A percentile compares a stretch with the other conserved stretches of the same genome.
Evolutionary conservation across 2,888 invertebrate species (phyloP).

Genomic region (Dendrolimus pini): DNA sequence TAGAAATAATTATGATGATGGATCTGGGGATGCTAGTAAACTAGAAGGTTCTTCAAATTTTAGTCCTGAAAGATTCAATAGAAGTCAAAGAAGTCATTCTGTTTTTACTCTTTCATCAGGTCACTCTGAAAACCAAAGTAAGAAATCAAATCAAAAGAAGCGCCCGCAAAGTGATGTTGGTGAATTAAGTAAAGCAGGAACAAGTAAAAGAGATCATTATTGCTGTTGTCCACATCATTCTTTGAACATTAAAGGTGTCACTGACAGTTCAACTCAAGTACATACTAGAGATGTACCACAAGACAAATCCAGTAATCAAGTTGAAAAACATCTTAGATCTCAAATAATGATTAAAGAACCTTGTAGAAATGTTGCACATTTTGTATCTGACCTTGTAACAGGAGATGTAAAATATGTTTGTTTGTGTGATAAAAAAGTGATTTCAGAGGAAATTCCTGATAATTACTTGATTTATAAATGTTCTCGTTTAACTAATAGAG

Average conservation of each 20-base stretch:
- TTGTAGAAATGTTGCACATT: conserved; percentile 18
- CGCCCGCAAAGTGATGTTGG: conserved; percentile 33
- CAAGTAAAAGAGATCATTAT: conserved; percentile 37
- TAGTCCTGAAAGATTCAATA: conserved; percentile 26
- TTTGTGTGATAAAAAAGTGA: conserved; percentile 36
- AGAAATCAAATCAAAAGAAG: conserved; percentile 37
- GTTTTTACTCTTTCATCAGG: conserved; percentile 64
- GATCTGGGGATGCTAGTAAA: conserved; percentile 68
- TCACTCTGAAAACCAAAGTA: conserved; percentile 37
- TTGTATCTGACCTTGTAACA: conserved; percentile 22
- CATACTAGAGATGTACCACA: conserved; percentile 29
- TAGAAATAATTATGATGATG: conserved; percentile 62
- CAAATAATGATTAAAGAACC: conserved; percentile 17
- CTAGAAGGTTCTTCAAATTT: conserved; percentile 43
- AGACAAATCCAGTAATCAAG: not conserved
- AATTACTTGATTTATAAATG: conserved; percentile 53
- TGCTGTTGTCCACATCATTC: conserved; percentile 45
- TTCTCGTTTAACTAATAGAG: conserved; percentile 33
- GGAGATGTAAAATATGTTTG: conserved; percentile 51
- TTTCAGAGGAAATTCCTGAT: conserved; percentile 30
- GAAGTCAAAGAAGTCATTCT: conserved; percentile 55
- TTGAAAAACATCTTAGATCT: conserved; percentile 12
- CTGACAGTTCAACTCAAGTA: conserved; percentile 56
- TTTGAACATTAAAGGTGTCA: conserved; percentile 28
- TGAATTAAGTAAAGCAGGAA: conserved; percentile 27